Percentiles rank a stretch among this genome's conserved stretches.
Conservation (phyloP, 1,140 invertebrate genomes). For the Trachymyrmex septentrionalis region DNA sequence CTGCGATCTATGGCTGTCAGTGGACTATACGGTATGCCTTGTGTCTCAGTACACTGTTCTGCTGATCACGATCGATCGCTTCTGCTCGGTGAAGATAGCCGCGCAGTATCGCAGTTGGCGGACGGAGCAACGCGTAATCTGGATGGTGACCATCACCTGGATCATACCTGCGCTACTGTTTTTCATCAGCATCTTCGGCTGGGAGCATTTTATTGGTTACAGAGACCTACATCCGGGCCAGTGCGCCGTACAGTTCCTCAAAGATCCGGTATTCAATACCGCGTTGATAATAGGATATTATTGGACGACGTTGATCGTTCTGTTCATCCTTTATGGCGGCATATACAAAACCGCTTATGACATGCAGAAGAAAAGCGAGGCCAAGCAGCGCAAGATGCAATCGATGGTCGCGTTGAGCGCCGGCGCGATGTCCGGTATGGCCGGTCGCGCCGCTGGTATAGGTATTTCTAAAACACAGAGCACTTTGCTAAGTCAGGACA, state of each 20-base stretch:
- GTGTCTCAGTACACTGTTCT: slow-evolving; percentile 99
- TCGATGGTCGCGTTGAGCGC: slow-evolving; percentile 96
- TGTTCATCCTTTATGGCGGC: slow-evolving; percentile 98
- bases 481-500: slow-evolving; percentile 91
- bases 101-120: slow-evolving; percentile 99
- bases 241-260: slow-evolving; percentile 99
- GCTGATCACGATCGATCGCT: slow-evolving; percentile 99
- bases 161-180: slow-evolving; percentile 98
- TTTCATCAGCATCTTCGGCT: slow-evolving; percentile 99
- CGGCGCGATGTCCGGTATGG: slow-evolving; percentile 95
- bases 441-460: slow-evolving; percentile 94
- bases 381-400: slow-evolving; percentile 97
- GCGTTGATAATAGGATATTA: slow-evolving; percentile 99
- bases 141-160: slow-evolving; percentile 99
- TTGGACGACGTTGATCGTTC: slow-evolving; percentile 97
- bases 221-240: slow-evolving; percentile 94
- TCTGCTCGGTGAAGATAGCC: slow-evolving; percentile 99
- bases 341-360: slow-evolving; percentile 99
- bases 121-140: slow-evolving; percentile 96
- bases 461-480: slow-evolving; percentile 93
- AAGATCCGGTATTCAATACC: slow-evolving; percentile 99
- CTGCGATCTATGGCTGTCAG: slow-evolving; percentile 99
- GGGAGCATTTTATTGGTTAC: slow-evolving; percentile 98
- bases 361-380: slow-evolving; percentile 99
- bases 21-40: slow-evolving; percentile 99